Percentiles rank a stretch among this genome's conserved stretches.
phyloP scores from a whole-genome alignment of 2,797 vertebrate species.

The Acomys russatus region DNA sequence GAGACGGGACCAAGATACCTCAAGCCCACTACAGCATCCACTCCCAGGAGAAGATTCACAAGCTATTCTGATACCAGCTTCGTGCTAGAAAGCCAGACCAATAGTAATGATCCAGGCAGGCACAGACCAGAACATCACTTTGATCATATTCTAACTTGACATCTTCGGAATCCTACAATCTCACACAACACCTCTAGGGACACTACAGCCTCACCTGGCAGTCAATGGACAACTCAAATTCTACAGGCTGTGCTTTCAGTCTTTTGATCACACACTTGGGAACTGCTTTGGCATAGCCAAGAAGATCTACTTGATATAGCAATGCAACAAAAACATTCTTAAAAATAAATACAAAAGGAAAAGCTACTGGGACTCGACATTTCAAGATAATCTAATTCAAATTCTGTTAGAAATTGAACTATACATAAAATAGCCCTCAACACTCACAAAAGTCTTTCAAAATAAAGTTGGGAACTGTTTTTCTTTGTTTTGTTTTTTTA shows the following conservation, averaged over 20 bases:
- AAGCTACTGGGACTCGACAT: not conserved
- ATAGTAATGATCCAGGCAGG: not conserved
- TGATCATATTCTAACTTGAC: not conserved
- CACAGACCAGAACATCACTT: not conserved
- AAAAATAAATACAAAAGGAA: conserved; percentile 17
- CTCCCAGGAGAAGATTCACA: not conserved
- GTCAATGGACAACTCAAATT: not conserved
- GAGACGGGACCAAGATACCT: not conserved
- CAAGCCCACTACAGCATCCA: not conserved
- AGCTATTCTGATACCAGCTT: not conserved
- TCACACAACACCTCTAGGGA: not conserved
- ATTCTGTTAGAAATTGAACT: conserved; percentile 24
- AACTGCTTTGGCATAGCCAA: not conserved
- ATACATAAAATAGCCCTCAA: not conserved
- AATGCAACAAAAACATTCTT: not conserved
- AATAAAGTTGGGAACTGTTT: not conserved
- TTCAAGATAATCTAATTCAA: conserved; percentile 17
- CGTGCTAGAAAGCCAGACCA: not conserved
- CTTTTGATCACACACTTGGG: not conserved
- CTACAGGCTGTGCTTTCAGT: not conserved
- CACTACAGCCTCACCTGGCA: not conserved
- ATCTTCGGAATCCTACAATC: not conserved
- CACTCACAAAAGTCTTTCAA: not conserved
- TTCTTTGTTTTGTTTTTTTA: not conserved
- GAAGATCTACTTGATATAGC: not conserved